phyloP scores from a whole-genome alignment of 2,888 invertebrate genomes.

The Acleris literana region DNA sequence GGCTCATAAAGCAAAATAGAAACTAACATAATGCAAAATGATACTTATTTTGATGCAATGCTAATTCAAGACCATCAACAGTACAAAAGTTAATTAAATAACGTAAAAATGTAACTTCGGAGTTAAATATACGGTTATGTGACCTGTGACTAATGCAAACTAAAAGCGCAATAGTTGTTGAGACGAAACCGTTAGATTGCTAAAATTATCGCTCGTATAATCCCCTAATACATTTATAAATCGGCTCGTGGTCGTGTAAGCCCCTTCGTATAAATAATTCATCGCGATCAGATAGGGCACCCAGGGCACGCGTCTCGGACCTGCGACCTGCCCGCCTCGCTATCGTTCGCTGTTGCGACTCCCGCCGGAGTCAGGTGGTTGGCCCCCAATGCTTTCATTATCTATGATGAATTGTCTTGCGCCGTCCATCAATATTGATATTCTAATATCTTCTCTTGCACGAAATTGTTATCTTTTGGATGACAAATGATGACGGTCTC shows the following conservation, averaged over 20 bases:
- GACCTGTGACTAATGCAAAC: neutral
- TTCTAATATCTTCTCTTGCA: slow-evolving; percentile 10
- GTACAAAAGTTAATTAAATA: slow-evolving; percentile 16
- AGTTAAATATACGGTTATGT: neutral
- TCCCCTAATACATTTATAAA: slow-evolving; percentile 35
- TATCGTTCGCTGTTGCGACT: slow-evolving; percentile 41
- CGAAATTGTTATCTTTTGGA: slow-evolving; percentile 8
- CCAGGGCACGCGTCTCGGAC: slow-evolving; percentile 45
- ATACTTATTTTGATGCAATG: neutral
- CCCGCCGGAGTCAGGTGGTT: slow-evolving; percentile 51
- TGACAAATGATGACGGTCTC: slow-evolving; percentile 13
- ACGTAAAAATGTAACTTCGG: neutral
- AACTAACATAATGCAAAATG: no score
- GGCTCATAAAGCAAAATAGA: no score
- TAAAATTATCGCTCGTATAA: slow-evolving; percentile 34
- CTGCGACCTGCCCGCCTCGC: slow-evolving; percentile 47
- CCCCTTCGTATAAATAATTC: slow-evolving; percentile 61
- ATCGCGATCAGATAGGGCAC: slow-evolving; percentile 55
- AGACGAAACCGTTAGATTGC: slow-evolving; percentile 36
- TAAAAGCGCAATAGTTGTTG: slow-evolving; percentile 3
- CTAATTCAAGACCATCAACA: neutral
- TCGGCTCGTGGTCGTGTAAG: slow-evolving; percentile 37
- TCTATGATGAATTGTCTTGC: slow-evolving; percentile 29
- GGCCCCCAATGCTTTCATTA: slow-evolving; percentile 39
- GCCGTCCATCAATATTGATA: slow-evolving; percentile 26